Evolutionary conservation across 2,888 invertebrate genomes (phyloP).

Genomic region (Pachliopta kotzebuea): DNA sequence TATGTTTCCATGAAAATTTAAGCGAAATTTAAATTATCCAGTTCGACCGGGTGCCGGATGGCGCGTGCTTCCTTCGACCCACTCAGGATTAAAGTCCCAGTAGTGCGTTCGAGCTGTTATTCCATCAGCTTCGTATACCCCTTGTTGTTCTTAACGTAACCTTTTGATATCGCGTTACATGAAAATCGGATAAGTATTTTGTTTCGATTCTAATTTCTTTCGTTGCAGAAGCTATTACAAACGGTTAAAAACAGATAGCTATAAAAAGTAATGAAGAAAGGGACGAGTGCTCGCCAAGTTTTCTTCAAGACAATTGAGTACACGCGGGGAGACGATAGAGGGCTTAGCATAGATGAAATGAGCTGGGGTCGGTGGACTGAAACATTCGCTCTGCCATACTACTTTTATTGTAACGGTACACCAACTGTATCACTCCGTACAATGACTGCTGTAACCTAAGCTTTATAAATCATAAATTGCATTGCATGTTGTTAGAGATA

Average conservation of each 20-base stretch:
- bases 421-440: constrained; percentile 49
- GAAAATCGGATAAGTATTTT: neutral
- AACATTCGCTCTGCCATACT: constrained; percentile 73
- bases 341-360: constrained; percentile 66
- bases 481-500: constrained; percentile 49
- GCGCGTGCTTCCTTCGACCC: constrained; percentile 62
- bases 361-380: constrained; percentile 65
- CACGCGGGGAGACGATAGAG: constrained; percentile 55
- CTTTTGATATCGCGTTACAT: constrained; percentile 47
- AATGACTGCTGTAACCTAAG: constrained; percentile 32
- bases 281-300: constrained; percentile 41
- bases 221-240: constrained; percentile 14
- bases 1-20: constrained; percentile 44
- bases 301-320: constrained; percentile 65
- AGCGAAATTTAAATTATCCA: constrained; percentile 65
- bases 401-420: constrained; percentile 68
- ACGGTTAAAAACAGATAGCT: constrained; percentile 30
- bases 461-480: constrained; percentile 12
- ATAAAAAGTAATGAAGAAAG: constrained; percentile 31
- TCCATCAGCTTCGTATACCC: constrained; percentile 52
- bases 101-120: constrained; percentile 64
- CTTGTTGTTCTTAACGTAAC: constrained; percentile 55
- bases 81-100: constrained; percentile 62
- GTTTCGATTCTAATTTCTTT: constrained; percentile 11
- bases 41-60: constrained; percentile 44